A percentile compares a stretch with the other conserved stretches of the same genome.
Evolutionary conservation across 2,888 invertebrate genomes (phyloP).

Genomic region (Troides helena): DNA sequence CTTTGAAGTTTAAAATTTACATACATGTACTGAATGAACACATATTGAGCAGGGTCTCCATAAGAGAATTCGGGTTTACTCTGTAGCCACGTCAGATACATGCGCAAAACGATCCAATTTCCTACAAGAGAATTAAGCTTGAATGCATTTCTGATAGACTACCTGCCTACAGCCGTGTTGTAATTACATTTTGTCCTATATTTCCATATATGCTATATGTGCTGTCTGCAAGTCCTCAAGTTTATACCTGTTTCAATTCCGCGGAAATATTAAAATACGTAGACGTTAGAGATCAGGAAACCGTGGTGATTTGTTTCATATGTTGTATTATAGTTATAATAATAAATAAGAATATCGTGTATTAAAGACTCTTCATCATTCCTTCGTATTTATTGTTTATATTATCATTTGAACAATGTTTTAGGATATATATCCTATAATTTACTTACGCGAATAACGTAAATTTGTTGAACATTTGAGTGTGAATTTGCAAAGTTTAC

Average conservation of each 20-base stretch:
- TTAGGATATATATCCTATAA: conserved; percentile 5
- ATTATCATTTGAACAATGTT: background rate
- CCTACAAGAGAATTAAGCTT: conserved; percentile 17
- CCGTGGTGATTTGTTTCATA: too few relatives aligned
- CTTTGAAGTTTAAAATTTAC: too few relatives aligned
- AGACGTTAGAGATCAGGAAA: too few relatives aligned
- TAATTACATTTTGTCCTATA: conserved; percentile 4
- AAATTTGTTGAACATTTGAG: conserved; percentile 11
- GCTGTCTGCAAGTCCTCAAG: background rate
- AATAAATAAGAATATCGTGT: background rate
- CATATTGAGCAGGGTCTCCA: background rate
- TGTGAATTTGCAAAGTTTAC: conserved; percentile 19
- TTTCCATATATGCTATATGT: background rate
- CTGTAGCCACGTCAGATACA: conserved; percentile 11
- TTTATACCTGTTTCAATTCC: background rate
- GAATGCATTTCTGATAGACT: conserved; percentile 17
- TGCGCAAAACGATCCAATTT: conserved; percentile 24
- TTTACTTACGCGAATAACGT: background rate
- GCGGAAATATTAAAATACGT: too few relatives aligned
- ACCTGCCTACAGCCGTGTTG: conserved; percentile 1
- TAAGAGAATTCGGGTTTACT: conserved; percentile 13
- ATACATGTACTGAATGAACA: background rate
- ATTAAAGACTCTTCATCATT: background rate
- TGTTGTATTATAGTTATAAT: too few relatives aligned
- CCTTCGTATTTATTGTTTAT: background rate